Evolutionary conservation across 2,888 invertebrate genomes (phyloP).

Genomic region (Drosophila tripunctata): DNA sequence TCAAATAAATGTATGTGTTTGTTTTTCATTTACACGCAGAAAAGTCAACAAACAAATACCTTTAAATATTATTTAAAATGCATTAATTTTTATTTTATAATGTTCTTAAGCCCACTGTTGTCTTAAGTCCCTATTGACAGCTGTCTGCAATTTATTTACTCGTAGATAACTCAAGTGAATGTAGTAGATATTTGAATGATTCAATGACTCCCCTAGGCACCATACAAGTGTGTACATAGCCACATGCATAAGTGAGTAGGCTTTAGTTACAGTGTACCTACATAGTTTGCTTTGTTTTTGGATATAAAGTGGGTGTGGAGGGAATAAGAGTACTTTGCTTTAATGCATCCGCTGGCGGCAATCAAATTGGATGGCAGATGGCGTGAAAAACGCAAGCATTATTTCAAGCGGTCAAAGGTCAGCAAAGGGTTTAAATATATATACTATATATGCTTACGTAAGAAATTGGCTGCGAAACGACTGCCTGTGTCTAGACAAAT

Average conservation of each 20-base stretch:
- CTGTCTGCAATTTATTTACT: not conserved
- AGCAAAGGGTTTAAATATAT: slow-evolving; percentile 33
- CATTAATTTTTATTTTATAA: not conserved
- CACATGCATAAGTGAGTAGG: not conserved
- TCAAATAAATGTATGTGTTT: not conserved
- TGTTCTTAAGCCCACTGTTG: not conserved
- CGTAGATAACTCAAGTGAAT: not conserved
- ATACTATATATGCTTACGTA: slow-evolving; percentile 7
- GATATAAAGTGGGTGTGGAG: too few relatives aligned
- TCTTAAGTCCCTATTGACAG: not conserved
- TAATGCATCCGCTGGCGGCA: slow-evolving; percentile 51
- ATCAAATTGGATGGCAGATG: slow-evolving; percentile 54
- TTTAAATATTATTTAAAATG: not conserved
- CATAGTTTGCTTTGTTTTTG: too few relatives aligned
- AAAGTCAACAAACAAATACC: not conserved
- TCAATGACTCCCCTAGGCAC: slow-evolving; percentile 38
- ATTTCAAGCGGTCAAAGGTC: slow-evolving; percentile 22
- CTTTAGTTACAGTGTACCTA: slow-evolving; percentile 7
- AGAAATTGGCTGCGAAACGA: not conserved
- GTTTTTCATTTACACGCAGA: not conserved
- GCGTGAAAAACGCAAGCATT: slow-evolving; percentile 31
- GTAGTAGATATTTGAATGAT: not conserved
- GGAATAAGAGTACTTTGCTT: slow-evolving; percentile 26
- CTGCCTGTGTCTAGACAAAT: slow-evolving; percentile 49
- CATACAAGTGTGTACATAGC: too few relatives aligned